Conservation (phyloP, 2,888 invertebrate species). For the Athalia circularis region DNA sequence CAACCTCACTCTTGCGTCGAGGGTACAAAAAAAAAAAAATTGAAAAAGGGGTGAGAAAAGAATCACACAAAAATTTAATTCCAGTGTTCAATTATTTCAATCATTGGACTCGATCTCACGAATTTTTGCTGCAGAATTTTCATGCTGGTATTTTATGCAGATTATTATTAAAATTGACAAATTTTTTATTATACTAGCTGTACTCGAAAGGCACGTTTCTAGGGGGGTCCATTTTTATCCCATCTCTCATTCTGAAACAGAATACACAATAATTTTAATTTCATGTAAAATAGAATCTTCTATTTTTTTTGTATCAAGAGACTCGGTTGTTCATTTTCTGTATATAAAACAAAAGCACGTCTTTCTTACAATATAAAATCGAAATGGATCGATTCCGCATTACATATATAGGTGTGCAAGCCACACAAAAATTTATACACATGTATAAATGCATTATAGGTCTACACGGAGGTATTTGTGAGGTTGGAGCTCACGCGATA, state of each 20-base stretch:
- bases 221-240: slow-evolving; percentile 59
- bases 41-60: too few species aligned
- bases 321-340: not conserved
- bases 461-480: not conserved
- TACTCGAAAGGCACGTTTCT: slow-evolving; percentile 58
- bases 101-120: not conserved
- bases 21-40: too few species aligned
- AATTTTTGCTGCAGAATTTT: not conserved
- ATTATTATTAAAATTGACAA: too few species aligned
- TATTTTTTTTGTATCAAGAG: not conserved
- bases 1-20: too few species aligned
- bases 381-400: slow-evolving; percentile 11
- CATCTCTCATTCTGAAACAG: slow-evolving; percentile 29
- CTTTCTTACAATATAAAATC: not conserved
- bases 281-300: not conserved
- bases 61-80: too few species aligned
- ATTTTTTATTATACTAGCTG: slow-evolving; percentile 49
- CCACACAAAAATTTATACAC: slow-evolving; percentile 1
- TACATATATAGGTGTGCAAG: not conserved
- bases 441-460: not conserved
- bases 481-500: slow-evolving; percentile 18
- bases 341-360: slow-evolving; percentile 3
- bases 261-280: too few species aligned
- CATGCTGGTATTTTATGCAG: not conserved
- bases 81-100: too few species aligned